These are phyloP conservation scores for Amblyjoppa fuscipennis DNA, from an alignment of 2,888 invertebrate genomes.

Conservation along the genomic window DNA sequence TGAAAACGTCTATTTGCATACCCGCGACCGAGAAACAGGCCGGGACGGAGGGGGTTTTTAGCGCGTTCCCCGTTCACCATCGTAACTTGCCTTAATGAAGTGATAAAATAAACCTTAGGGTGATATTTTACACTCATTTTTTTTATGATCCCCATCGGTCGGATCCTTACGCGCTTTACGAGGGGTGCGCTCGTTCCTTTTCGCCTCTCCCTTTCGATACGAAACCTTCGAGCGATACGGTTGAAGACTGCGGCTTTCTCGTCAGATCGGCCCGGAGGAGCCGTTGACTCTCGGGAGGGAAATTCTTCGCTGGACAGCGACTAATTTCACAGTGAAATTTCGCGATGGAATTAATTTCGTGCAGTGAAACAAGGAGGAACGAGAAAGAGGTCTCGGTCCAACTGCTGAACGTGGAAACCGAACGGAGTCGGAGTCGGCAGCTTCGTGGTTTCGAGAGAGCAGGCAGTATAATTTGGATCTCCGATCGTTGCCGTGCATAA, in stretches of 20 bases:
- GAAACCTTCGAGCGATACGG: slow-evolving; percentile 20
- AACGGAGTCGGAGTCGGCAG: not conserved
- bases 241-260: not conserved
- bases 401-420: not conserved
- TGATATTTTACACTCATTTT: slow-evolving; percentile 51
- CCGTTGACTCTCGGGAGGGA: not conserved
- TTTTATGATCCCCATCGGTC: slow-evolving; percentile 43
- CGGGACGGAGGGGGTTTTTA: slow-evolving; percentile 25
- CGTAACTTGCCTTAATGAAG: slow-evolving; percentile 63
- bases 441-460: slow-evolving; percentile 2
- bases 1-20: slow-evolving; percentile 54
- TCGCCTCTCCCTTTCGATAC: slow-evolving; percentile 7
- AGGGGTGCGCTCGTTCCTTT: slow-evolving; percentile 6
- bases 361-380: too few species aligned
- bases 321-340: too few species aligned
- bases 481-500: slow-evolving; percentile 55
- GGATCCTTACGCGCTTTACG: slow-evolving; percentile 31
- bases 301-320: too few species aligned
- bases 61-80: slow-evolving; percentile 46
- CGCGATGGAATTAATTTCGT: too few species aligned
- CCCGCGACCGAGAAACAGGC: slow-evolving; percentile 38
- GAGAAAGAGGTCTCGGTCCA: not conserved
- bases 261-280: not conserved
- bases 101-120: slow-evolving; percentile 60
- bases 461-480: slow-evolving; percentile 55